Conservation (phyloP, 92 coral and sea anemone genomes). For the Zoanthus solanderi region DNA sequence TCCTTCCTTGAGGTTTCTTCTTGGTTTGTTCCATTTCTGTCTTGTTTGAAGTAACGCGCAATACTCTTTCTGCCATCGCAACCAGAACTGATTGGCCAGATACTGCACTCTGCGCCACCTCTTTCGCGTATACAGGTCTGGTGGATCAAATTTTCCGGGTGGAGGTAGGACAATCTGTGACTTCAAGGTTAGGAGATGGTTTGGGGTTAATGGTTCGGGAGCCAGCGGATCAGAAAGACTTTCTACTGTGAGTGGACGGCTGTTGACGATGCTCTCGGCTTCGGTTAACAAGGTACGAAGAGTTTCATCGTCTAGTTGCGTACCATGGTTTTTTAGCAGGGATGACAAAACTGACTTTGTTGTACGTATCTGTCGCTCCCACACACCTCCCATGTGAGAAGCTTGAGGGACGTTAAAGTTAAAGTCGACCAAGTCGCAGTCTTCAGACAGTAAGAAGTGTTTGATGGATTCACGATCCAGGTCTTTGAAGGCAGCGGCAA, state of each 20-base stretch:
- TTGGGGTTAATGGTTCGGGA: background rate
- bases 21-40: slow-evolving; percentile 55
- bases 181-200: slow-evolving; percentile 6
- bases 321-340: slow-evolving; percentile 22
- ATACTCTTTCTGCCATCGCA: slow-evolving; percentile 34
- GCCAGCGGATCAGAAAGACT: slow-evolving; percentile 1
- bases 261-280: slow-evolving; percentile 11
- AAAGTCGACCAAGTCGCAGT: slow-evolving; percentile 11
- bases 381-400: slow-evolving; percentile 56
- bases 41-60: slow-evolving; percentile 52
- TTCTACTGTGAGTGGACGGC: slow-evolving; percentile 6
- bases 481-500: background rate
- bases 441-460: background rate
- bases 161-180: slow-evolving; percentile 41
- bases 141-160: slow-evolving; percentile 52
- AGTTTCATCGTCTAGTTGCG: slow-evolving; percentile 12
- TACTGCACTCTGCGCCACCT: slow-evolving; percentile 56
- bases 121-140: slow-evolving; percentile 40
- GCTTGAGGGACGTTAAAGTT: slow-evolving; percentile 23
- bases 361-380: slow-evolving; percentile 51
- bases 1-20: slow-evolving; percentile 33
- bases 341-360: slow-evolving; percentile 40
- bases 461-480: slow-evolving; percentile 1
- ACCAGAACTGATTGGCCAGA: slow-evolving; percentile 24
- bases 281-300: background rate